Evolutionary conservation across 2,797 vertebrate genomes (phyloP).

Genomic region (Hippocampus kuda): DNA sequence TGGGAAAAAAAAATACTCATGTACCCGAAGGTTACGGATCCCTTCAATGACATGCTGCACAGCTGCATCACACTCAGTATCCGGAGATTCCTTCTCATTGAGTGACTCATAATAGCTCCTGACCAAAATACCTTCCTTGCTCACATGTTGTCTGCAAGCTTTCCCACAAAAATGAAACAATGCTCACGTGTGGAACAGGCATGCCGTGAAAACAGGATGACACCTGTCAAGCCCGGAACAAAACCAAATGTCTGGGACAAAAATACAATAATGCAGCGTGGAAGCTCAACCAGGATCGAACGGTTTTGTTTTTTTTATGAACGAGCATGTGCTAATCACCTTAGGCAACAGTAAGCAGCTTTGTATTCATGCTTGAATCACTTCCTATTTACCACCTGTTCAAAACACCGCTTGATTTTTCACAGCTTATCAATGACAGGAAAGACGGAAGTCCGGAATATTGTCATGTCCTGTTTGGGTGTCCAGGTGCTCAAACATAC

Average conservation of each 20-base stretch:
- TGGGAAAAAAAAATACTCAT: neutral
- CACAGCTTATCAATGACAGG: conserved; percentile 36
- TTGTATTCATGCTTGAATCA: conserved; percentile 42
- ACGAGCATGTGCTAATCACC: conserved; percentile 48
- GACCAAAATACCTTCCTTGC: conserved; percentile 51
- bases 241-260: conserved; percentile 27
- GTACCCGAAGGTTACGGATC: neutral
- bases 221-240: conserved; percentile 64
- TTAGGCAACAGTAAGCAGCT: conserved; percentile 45
- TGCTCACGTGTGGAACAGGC: conserved; percentile 31
- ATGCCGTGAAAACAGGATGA: conserved; percentile 65
- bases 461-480: conserved; percentile 57
- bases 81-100: conserved; percentile 30
- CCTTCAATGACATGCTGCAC: neutral
- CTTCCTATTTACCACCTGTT: conserved; percentile 47
- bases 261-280: conserved; percentile 23
- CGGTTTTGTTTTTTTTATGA: conserved; percentile 31
- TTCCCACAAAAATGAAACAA: conserved; percentile 55
- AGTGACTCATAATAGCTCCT: conserved; percentile 36
- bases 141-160: conserved; percentile 27
- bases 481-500: conserved; percentile 56
- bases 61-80: conserved; percentile 40
- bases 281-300: conserved; percentile 65
- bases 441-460: conserved; percentile 41
- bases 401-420: conserved; percentile 33